These are phyloP conservation scores for Hyles euphorbiae DNA, from an alignment of 1,140 invertebrate genomes.

Conservation along the genomic window DNA sequence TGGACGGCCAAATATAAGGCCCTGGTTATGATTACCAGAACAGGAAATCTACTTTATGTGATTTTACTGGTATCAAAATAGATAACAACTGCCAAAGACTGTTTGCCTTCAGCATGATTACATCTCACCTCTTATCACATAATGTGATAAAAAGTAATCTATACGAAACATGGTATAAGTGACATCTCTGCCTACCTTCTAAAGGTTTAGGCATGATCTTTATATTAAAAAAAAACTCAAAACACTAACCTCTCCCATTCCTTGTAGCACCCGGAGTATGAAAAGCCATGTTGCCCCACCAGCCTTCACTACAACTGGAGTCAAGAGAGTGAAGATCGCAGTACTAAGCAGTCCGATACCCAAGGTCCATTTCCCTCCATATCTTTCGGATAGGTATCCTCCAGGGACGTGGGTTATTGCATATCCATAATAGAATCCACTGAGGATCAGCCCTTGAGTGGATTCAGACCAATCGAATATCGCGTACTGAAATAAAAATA, in stretches of 20 bases:
- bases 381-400: slow-evolving; percentile 77
- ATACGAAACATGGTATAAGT: too few relatives aligned
- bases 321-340: slow-evolving; percentile 77
- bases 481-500: slow-evolving; percentile 44
- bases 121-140: too few relatives aligned
- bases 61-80: too few relatives aligned
- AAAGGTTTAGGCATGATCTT: too few relatives aligned
- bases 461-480: slow-evolving; percentile 78
- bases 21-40: too few relatives aligned
- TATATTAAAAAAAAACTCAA: too few relatives aligned
- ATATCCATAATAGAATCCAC: slow-evolving; percentile 79
- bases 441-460: slow-evolving; percentile 77
- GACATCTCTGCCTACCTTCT: too few relatives aligned
- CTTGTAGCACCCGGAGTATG: slow-evolving; percentile 80
- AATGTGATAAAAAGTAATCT: too few relatives aligned
- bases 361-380: slow-evolving; percentile 78
- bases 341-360: slow-evolving; percentile 79
- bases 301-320: slow-evolving; percentile 68
- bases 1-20: too few relatives aligned
- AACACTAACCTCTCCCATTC: slow-evolving; percentile 77
- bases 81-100: too few relatives aligned
- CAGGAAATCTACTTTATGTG: too few relatives aligned
- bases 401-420: slow-evolving; percentile 79
- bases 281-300: slow-evolving; percentile 77
- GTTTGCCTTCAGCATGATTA: too few relatives aligned